Evolutionary conservation across 64 coral and sea anemone genomes (phyloP).

Genomic region (Platygyra sinensis): DNA sequence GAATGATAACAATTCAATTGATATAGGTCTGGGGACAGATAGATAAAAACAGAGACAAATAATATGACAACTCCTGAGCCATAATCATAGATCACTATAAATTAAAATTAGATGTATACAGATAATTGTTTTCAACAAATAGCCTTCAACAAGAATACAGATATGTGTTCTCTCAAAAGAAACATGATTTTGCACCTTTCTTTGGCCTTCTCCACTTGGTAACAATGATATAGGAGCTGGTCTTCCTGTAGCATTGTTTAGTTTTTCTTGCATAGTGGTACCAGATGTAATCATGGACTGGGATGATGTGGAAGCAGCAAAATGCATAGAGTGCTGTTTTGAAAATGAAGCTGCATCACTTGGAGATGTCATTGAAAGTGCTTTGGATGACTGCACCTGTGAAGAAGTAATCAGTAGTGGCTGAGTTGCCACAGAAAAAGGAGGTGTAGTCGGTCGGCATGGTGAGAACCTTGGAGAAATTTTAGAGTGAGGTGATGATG

Average conservation of each 20-base stretch:
- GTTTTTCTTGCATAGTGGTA: neutral
- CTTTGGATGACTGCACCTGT: neutral
- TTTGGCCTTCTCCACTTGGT: neutral
- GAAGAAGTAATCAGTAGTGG: neutral
- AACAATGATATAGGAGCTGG: constrained; percentile 13
- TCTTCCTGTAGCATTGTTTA: constrained; percentile 3
- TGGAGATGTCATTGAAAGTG: neutral
- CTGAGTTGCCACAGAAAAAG: neutral
- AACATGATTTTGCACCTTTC: neutral
- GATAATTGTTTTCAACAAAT: neutral
- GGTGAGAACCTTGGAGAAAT: constrained; percentile 58
- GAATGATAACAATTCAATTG: no score
- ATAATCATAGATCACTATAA: no score
- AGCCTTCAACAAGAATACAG: no score
- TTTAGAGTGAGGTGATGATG: constrained; percentile 51
- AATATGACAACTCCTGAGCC: no score
- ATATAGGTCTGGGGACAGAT: no score
- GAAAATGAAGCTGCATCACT: neutral
- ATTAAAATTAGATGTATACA: no score
- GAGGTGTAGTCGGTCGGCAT: neutral
- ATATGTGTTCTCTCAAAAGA: no score
- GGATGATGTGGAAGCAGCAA: neutral
- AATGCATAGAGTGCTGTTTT: neutral
- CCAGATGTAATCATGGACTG: neutral
- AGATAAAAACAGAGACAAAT: no score